Evolutionary conservation across 2,113 vertebrate species (phyloP), one percentile per base, ranked within the genome.

Genomic region (Bufo gargarizans): DNA sequence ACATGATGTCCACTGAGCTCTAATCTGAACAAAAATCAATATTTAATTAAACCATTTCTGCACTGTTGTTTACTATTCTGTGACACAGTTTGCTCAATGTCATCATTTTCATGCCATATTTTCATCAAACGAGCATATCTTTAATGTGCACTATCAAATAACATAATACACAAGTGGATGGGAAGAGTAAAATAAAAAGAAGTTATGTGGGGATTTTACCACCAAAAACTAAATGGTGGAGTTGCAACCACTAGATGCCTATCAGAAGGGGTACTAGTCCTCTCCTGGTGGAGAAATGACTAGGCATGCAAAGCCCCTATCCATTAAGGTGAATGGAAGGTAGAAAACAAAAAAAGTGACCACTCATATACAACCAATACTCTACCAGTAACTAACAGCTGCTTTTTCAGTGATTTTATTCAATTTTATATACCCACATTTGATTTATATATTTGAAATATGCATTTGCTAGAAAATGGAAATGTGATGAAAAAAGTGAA

Each of bases 21-120:
- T 76, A 77, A 88, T 83, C 55, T 65, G 20, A 77, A 72, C 69
- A 76, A 77, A 88, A 88, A 88, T 88, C 87, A 67, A 88, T 88
- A 88, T 88, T 88, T 88, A 88, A 88, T 88, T 88, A 88, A 88
- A 88, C 71, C 69, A 83, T 83, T 88, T 83, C 87, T 88, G 33
- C 58, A 43, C 33, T 83, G 87, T 88, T 76, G 80, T 83, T 88
- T 82, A 77, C 69, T 20, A 65, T 88, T 59, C 72, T 49, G 19
- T 83, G 80, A 63, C 67, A 77, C 53, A 83, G 58, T 88, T 88
- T 76, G 67, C 19, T 77, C 71, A 65, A 47, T 65, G 47, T 74
- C 45, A 83, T 83, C 87, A 88, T 88, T 83, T 88, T 88, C 63
- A n/a, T 56, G 12, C 67, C 4, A 72, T 47, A 49, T 82, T 82